Evolutionary conservation across 2,797 vertebrate species (phyloP), one percentile per base, ranked within the genome.

Genomic region (Periparus ater): DNA sequence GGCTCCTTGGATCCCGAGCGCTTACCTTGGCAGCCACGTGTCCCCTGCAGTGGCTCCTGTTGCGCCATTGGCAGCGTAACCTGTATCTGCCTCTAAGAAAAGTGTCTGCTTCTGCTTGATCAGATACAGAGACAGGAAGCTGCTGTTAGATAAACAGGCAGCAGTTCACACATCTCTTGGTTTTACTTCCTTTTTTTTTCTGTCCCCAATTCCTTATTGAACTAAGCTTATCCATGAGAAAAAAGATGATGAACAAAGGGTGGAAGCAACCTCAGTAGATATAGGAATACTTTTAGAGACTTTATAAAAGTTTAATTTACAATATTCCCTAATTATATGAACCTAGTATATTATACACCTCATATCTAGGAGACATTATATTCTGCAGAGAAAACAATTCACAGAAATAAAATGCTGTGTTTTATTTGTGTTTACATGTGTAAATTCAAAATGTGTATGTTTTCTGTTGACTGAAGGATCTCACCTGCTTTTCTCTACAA

Each of bases 91-190:
- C 90, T 50, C 89, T 77, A 61, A 96, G 94, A 91, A 93, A 91
- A 95, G 40, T 42, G 32, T 29, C 67, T 66, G 60, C 80, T 78
- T 85, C 84, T 38, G 53, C n/a, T 73, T 63, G 40, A 91, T 75
- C 71, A 77, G 79, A 92, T 87, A 71, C 32, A 53, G 79, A 47
- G 96, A 96, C 92, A 97, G 98, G 98, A 98, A 98, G 93, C 96
- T 86, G 80, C 91, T 93, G 14, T 27, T 29, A 47, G 25, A 78
- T 40, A 97, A 96, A 87, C 94, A 97, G 88, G 93, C 96, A 96
- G 91, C 57, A 82, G 62, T 38, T 92, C 89, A 62, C n/a, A 29
- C 1, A 11, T 32, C 12, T 67, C 44, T 63, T 44, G 48, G 34
- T 85, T 66, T 61, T 67, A 17, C 11, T 75, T 82, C 36, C 34